Evolutionary conservation across 2,888 invertebrate genomes (phyloP), one percentile per base, ranked within the genome.

Genomic region (Phorcus lineatus): DNA sequence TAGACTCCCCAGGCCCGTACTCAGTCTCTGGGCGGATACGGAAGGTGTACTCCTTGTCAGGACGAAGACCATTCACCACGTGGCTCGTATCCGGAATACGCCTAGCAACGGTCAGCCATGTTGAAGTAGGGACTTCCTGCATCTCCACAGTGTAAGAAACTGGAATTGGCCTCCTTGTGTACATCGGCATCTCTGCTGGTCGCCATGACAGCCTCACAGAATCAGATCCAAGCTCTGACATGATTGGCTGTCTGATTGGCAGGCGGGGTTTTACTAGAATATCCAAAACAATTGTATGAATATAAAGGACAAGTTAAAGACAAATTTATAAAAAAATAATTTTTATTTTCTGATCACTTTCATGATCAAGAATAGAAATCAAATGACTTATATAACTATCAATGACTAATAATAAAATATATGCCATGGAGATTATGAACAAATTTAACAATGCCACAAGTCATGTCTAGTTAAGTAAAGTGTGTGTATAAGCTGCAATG

Each of bases 11-110:
- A 84, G 98, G 96, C 74, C 99, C 99, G 92, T 96, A 97, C 93
- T 97, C 97, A 94, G 99, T 99, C 92, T 98, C 98, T 1, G 99
- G 99, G 36, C 98, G 95, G 47, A 99, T 95, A 82, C 99, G 95
- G 94, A 99, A 98, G 93, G 96, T 96, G 94, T 99, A 99, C 94
- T 99, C 98, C 84, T 96, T 80, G 57, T 88, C 87, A n/a, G 88
- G 86, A 17, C 84, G 80, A 52, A 91, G 85, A 74, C 88, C 90
- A 7, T 84, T 88, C 24, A 91, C 84, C 62, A 84, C 85, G 82
- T 90, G 89, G 28, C 87, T 86, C 0, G 91, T 90, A 47, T 89
- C 89, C 9, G 90, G 87, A 17, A 92, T 88, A 54, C 88, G 86
- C 40, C 87, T 85, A 1, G 86, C 84, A 13, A 97, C 96, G 0